These are phyloP conservation scores for Eumerus sabulonum DNA, from an alignment of 2,888 invertebrate species.

Conservation along the genomic window DNA sequence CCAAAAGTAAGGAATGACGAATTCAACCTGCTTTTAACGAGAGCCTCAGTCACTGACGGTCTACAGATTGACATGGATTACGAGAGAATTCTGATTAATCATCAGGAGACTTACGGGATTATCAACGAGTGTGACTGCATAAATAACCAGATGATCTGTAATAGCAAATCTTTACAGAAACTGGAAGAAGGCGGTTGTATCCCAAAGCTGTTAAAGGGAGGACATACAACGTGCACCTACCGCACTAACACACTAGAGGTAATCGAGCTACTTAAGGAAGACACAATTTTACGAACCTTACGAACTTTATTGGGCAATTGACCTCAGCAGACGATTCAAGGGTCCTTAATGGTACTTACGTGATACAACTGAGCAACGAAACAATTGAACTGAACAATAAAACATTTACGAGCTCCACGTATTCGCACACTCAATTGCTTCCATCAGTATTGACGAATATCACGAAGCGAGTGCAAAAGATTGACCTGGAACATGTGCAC, in stretches of 20 bases:
- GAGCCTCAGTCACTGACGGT: constrained; percentile 4
- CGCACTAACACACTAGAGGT: constrained; percentile 8
- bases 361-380: constrained; percentile 13
- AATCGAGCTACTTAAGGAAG: constrained; percentile 8
- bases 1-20: constrained; percentile 12
- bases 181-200: constrained; percentile 36
- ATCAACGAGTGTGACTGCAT: constrained; percentile 21
- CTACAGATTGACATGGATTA: constrained; percentile 10
- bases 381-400: constrained; percentile 15
- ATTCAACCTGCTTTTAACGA: constrained; percentile 14
- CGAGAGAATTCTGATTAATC: constrained; percentile 12
- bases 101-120: constrained; percentile 8
- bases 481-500: too few relatives aligned
- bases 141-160: constrained; percentile 40
- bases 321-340: constrained; percentile 10
- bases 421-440: too few relatives aligned
- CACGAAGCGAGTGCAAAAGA: too few relatives aligned
- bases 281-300: constrained; percentile 20
- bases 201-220: constrained; percentile 34
- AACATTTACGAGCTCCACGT: too few relatives aligned
- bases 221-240: constrained; percentile 25
- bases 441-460: too few relatives aligned
- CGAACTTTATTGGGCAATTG: constrained; percentile 21
- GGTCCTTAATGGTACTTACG: constrained; percentile 6
- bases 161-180: constrained; percentile 14